phyloP scores from a whole-genome alignment of 2,888 invertebrate species.

The Gymnosoma rotundatum region DNA sequence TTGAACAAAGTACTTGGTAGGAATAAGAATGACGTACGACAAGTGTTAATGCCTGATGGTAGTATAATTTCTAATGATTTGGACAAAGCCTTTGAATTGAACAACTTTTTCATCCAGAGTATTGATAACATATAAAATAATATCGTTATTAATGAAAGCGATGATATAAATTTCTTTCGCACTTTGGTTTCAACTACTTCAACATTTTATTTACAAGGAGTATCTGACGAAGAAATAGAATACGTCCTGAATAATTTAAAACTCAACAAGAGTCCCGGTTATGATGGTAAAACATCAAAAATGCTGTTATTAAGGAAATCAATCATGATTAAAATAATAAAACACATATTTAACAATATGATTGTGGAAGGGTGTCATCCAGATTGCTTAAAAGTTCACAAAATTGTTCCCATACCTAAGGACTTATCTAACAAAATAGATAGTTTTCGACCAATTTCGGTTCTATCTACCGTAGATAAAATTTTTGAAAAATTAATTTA shows the following conservation, averaged over 20 bases:
- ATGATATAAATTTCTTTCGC: neutral
- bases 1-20: neutral
- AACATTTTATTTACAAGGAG: neutral
- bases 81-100: neutral
- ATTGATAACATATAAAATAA: neutral
- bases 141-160: neutral
- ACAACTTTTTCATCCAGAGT: neutral
- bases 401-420: conserved; percentile 52
- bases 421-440: neutral
- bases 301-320: neutral
- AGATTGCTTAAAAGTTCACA: neutral
- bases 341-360: neutral
- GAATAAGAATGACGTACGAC: too few species aligned
- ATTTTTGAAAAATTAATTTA: neutral
- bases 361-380: neutral
- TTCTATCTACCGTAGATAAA: neutral
- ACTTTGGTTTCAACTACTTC: neutral
- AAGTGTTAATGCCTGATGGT: neutral
- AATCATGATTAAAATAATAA: neutral
- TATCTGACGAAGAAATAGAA: neutral
- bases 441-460: neutral
- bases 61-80: neutral
- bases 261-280: neutral
- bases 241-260: neutral
- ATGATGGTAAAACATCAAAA: neutral